Base-by-base conservation (phyloP, 1,140 invertebrate species). In the Olivierus martensii region DNA sequence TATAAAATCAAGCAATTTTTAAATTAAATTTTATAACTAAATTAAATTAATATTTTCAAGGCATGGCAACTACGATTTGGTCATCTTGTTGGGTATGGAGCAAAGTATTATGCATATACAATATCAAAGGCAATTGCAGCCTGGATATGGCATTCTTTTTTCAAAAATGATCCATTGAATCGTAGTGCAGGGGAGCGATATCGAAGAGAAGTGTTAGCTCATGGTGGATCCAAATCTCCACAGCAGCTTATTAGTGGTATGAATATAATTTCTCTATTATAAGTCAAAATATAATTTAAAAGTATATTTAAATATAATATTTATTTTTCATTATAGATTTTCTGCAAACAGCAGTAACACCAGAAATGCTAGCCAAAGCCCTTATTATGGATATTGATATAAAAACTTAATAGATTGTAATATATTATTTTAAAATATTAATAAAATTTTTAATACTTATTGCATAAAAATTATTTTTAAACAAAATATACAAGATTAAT, bases 21-120 rank as follows among this genome's bases (percentile, higher is more conserved):
- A n/a, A n/a, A n/a, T n/a, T n/a, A n/a, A n/a, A n/a, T n/a, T 22
- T 35, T 18, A 21, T 52, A 3, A 15, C 15, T 52, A 28, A 43
- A 46, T 41, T 18, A 18, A n/a, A 44, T 28, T n/a, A 9, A 28
- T 6, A 28, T 67, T 60, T 28, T 28, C 9, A 28, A 28, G 28
- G 90, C 93, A 11, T 97, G 90, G 88, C 93, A 98, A 66, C 76
- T 94, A 53, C 75, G 93, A 46, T 98, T 99, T 74, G 85, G 89
- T 52, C 95, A 99, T 71, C 71, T 99, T 34, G 87, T 97, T 6
- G 91, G 92, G 3, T 99, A 99, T 69, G 95, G 94, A 34, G 92
- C 91, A 0, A 96, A 95, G 70, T 99, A 99, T 72, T 98, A 98
- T 69, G 87, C 93, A 0, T 99, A 99, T 71, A 71, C 97, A 45